Evolutionary conservation across 1,140 invertebrate genomes (phyloP), one percentile per base, ranked within the genome.

Genomic region (Microplitis demolitor): DNA sequence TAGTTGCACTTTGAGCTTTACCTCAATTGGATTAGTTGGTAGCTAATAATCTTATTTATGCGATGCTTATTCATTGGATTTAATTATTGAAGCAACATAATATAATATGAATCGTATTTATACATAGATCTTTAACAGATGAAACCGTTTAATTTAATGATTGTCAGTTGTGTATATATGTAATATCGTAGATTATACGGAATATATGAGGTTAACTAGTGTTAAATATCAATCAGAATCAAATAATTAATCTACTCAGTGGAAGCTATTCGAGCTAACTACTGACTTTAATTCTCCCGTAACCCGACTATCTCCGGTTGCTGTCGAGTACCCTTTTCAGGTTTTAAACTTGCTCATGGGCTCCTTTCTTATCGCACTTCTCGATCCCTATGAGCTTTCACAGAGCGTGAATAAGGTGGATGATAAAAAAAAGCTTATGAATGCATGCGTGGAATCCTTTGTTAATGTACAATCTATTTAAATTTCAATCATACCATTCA

Each of bases 341-440:
- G 53, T 68, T 11, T 68, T 24, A 31, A 58, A 37, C 54, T 31
- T 45, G 37, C 66, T 60, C 54, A 54, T 45, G 66, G n/a, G 53
- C 66, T 68, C 9, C 9, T 11, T 60, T 68, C 35, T 68, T 68
- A 68, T 68, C 66, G 14, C n/a, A 13, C 50, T 37, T 58, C 54
- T 60, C 39, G 66, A 68, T 68, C 33, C 66, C 54, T 54, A 68
- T 68, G 58, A 68, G 66, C 66, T 68, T 68, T 35, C 24, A 53
- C 37, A 35, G 33, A 60, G 53, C 53, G 54, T 58, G 66, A 68
- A 68, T 58, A 68, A 68, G 66, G 33, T 34, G 66, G 56, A 54
- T 68, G 53, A 68, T 68, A 68, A 68, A 68, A 66, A 66, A 56
- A 39, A 68, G 5, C 58, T 68, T 68, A 68, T 68, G 34, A 35